These are phyloP conservation scores for Caenorhabditis sinica DNA, from an alignment of 2,888 invertebrate species.

Conservation along the genomic window DNA sequence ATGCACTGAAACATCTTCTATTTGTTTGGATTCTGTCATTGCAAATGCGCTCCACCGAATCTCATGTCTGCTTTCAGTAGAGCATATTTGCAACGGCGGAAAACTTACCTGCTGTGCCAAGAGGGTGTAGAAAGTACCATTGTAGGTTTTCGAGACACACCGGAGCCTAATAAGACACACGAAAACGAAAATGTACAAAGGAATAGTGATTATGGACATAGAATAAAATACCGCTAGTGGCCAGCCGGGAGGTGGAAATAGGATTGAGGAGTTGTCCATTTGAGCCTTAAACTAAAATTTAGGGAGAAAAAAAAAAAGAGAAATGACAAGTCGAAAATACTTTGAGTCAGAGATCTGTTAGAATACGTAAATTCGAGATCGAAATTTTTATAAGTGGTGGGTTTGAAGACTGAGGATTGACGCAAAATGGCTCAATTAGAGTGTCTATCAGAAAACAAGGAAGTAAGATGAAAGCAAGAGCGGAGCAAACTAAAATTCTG, in stretches of 20 bases:
- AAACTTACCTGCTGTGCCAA: conserved; percentile 46
- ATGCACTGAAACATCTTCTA: conserved; percentile 22
- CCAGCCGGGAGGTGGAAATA: background rate
- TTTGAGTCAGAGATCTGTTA: background rate
- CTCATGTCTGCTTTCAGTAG: too few relatives aligned
- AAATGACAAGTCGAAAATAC: background rate
- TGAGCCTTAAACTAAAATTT: background rate
- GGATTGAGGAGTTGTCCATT: background rate
- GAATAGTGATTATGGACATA: conserved; percentile 40
- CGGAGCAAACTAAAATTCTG: too few relatives aligned
- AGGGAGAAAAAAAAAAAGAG: background rate
- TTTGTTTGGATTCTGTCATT: too few relatives aligned
- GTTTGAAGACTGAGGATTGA: background rate
- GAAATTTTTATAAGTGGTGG: background rate
- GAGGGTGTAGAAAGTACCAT: conserved; percentile 41
- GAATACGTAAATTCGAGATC: background rate
- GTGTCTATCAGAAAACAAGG: background rate
- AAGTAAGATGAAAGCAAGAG: background rate
- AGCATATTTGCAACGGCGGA: background rate
- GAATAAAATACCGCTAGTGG: background rate
- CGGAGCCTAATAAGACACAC: conserved; percentile 25
- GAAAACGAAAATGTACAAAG: conserved; percentile 34
- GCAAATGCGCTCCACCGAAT: background rate
- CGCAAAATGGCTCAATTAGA: background rate
- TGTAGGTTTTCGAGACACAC: conserved; percentile 25